Evolutionary conservation across 2,797 vertebrate genomes (phyloP).

Genomic region (Falco peregrinus): DNA sequence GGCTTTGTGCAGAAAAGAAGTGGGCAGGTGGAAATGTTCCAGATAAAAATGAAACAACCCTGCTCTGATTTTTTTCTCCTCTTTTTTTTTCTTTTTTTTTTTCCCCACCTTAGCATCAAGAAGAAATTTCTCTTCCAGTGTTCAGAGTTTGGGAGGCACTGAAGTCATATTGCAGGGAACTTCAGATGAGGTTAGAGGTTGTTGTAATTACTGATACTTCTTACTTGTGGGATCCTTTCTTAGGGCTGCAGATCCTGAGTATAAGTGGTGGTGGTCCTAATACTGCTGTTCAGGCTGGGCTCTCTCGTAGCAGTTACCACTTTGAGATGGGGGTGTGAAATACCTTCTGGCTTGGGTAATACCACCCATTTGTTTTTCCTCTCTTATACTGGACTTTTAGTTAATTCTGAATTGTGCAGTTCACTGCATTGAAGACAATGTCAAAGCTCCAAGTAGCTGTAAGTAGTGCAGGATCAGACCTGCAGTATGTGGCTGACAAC

Average conservation of each 20-base stretch:
- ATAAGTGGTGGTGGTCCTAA: neutral
- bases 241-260: neutral
- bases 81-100: too few species aligned
- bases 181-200: neutral
- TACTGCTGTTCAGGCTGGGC: neutral
- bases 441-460: neutral
- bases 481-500: constrained; percentile 11
- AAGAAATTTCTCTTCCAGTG: neutral
- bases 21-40: constrained; percentile 41
- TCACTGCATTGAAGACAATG: neutral
- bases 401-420: neutral
- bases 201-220: neutral
- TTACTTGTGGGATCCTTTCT: neutral
- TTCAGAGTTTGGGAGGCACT: neutral
- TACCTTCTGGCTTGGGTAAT: neutral
- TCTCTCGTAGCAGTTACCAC: neutral
- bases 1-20: neutral
- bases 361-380: neutral
- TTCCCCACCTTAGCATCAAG: neutral
- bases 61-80: neutral
- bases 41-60: constrained; percentile 15
- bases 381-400: neutral
- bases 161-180: neutral
- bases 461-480: neutral
- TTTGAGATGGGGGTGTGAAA: neutral